phyloP scores from a whole-genome alignment of 2,888 invertebrate species.

The Orchesellides sinensis region DNA sequence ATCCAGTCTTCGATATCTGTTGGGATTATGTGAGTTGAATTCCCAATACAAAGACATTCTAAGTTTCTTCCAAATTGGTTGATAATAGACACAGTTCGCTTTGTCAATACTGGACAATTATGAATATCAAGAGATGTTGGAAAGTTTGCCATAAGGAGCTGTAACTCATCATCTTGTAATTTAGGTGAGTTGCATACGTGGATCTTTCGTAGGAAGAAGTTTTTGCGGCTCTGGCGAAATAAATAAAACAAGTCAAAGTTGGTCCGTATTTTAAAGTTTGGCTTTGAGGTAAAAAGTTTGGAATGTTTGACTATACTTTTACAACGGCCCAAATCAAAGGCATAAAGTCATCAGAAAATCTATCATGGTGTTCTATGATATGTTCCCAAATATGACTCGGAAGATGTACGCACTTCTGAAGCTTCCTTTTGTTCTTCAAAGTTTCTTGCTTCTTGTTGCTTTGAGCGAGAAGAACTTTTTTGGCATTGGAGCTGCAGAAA shows the following conservation, averaged over 20 bases:
- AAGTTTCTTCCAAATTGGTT: conserved; percentile 51
- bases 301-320: not conserved
- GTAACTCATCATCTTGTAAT: conserved; percentile 25
- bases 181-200: conserved; percentile 18
- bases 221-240: not conserved
- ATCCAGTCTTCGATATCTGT: conserved; percentile 21
- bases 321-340: conserved; percentile 12
- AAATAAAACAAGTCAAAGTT: too few species aligned
- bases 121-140: conserved; percentile 46
- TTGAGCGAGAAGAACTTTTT: not conserved
- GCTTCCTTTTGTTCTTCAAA: conserved; percentile 5
- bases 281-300: too few species aligned
- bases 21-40: conserved; percentile 32
- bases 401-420: not conserved
- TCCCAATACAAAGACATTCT: conserved; percentile 36
- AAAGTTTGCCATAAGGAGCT: not conserved
- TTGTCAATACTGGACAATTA: conserved; percentile 48
- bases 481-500: conserved; percentile 11
- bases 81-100: conserved; percentile 20
- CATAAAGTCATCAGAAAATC: not conserved
- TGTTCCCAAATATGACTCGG: conserved; percentile 31
- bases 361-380: conserved; percentile 12
- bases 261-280: too few species aligned
- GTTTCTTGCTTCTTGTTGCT: not conserved
- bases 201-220: not conserved